Base-by-base conservation (phyloP, 2,888 invertebrate genomes). In the Plagodis dolabraria region DNA sequence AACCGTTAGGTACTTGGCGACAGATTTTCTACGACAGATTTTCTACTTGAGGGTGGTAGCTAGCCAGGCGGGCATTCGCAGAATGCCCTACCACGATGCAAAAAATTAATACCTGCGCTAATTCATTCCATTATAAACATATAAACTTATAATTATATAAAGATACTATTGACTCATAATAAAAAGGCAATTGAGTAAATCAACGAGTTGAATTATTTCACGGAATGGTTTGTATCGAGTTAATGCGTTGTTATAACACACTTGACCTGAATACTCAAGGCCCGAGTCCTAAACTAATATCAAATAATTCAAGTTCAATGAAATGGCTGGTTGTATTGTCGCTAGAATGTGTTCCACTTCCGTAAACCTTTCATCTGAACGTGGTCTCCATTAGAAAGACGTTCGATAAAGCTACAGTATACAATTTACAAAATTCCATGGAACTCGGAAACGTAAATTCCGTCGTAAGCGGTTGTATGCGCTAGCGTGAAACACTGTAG, bases 361-460 rank as follows among this genome's bases (percentile, higher is more conserved):
- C 58, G 59, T 64, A 62, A 66, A 57, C 67, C 51, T 59, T 65
- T 65, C 61, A 57, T 64, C 59, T 62, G 57, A 64, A 64, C 71
- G 64, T 68, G 71, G 71, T 74, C 74, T 69, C 65, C 74, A 69
- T 71, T 71, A 71, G 66, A 71, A 77, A 76, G 70, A 76, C 75
- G 70, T 77, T 74, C 72, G 71, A 72, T 65, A 75, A 77, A 76
- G 70, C 74, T 72, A 65, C 70, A 72, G 73, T 73, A 77, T 75
- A 76, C 76, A 77, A 76, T 84, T 82, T 77, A 69, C 69, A 62
- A 75, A 74, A 75, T 78, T 78, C 75, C 9, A 42, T 65, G 75
- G 65, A 72, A 77, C 76, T 79, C 79, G 75, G 81, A 79, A 80
- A 79, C 78, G 77, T 82, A 80, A 83, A 83, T 84, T 85, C 74